Evolutionary conservation across 2,113 vertebrate species (phyloP), one percentile per base, ranked within the genome.

Genomic region (Alces alces): DNA sequence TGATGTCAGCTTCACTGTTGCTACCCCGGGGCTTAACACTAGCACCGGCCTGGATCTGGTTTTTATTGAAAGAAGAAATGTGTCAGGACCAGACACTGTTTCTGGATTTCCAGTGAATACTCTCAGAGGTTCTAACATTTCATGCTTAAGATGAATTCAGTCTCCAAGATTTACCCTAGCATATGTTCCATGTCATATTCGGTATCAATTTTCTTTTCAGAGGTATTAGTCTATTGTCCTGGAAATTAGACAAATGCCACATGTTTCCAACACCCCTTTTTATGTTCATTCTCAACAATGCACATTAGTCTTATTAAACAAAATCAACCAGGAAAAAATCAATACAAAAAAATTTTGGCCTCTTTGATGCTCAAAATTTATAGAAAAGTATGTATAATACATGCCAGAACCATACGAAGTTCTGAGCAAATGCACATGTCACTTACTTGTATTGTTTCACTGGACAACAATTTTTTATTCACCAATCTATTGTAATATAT

Each of bases 61-160:
- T 96, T 95, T 93, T 82, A 97, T 23, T 95, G 91, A 97, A 94
- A 96, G 84, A 93, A 3, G 84, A 89, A 95, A 57, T 85, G 19
- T 83, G 92, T 61, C 91, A 85, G 36, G 95, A 96, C 54, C 43
- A 97, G 79, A 83, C 28, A 52, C 47, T 23, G 2, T 93, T 70
- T 96, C 92, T 91, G 58, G 58, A 95, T 94, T 95, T 96, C 95
- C 47, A n/a, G 13, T 90, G 30, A 98, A 88, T 84, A 3, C 14
- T 45, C 85, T 93, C 47, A 82, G 52, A 92, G n/a, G 19, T 83
- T 93, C 90, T 96, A 96, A 92, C 27, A 95, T 76, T 89, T 95
- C 84, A 97, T 82, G 91, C 90, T 80, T 19, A 50, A 64, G 43
- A 39, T 88, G 73, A 93, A 52, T 36, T 83, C 64, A 2, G 2